Conservation (phyloP, 1,140 invertebrate species). For the Nautilus pompilius region DNA sequence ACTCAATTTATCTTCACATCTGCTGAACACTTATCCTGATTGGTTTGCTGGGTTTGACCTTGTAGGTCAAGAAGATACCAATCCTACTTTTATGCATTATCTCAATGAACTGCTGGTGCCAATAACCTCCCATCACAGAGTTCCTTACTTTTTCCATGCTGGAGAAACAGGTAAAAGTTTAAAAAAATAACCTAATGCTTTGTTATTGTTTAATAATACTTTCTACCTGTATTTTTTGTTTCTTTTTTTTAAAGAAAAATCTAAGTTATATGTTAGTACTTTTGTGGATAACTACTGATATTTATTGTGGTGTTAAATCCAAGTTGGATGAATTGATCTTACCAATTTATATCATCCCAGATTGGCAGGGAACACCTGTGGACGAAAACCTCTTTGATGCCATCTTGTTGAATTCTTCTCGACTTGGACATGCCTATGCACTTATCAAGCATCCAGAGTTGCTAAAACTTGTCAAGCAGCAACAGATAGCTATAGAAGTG, state of each 20-base stretch:
- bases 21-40: constrained; percentile 59
- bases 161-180: constrained; percentile 74
- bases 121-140: no score
- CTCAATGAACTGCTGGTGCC: constrained; percentile 59
- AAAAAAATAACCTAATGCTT: no score
- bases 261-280: no score
- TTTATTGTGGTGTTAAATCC: no score
- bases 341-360: no score
- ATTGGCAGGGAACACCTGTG: constrained; percentile 60
- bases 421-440: constrained; percentile 72
- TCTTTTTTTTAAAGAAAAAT: no score
- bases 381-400: constrained; percentile 75
- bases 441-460: constrained; percentile 73
- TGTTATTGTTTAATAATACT: no score
- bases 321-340: no score
- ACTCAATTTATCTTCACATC: no score
- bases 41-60: constrained; percentile 73
- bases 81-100: constrained; percentile 63
- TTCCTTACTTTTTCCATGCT: constrained; percentile 76
- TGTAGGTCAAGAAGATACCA: constrained; percentile 72
- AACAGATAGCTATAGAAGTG: constrained; percentile 74
- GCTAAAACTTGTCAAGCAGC: constrained; percentile 62
- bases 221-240: no score
- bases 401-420: constrained; percentile 68
- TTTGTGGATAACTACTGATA: no score